These are phyloP conservation scores for Mizuhopecten yessoensis DNA, from an alignment of 1,140 invertebrate species.

Conservation along the genomic window DNA sequence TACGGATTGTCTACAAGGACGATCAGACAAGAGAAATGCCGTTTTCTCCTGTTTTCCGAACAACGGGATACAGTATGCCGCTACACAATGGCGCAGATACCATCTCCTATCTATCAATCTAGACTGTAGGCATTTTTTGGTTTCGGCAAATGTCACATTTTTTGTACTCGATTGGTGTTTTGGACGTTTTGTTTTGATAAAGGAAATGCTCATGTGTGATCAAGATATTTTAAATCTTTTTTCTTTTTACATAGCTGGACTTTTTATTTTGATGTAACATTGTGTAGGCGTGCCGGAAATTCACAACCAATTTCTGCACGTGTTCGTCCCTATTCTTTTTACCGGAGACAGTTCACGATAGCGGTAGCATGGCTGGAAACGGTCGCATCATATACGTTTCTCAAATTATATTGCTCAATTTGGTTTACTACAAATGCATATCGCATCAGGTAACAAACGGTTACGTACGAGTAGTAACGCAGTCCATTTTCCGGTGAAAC, in stretches of 20 bases:
- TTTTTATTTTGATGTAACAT: not conserved
- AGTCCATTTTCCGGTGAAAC: not conserved
- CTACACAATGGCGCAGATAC: not conserved
- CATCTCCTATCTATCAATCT: not conserved
- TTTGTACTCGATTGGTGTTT: not conserved
- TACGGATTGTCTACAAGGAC: not conserved
- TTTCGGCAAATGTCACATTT: not conserved
- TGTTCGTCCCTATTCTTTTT: not conserved
- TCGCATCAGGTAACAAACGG: not conserved
- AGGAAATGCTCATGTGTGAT: not conserved
- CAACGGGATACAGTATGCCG: not conserved
- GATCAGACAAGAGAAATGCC: not conserved
- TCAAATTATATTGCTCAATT: not conserved
- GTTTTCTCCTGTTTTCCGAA: not conserved
- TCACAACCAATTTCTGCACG: not conserved
- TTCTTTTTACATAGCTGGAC: not conserved
- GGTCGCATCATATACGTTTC: not conserved
- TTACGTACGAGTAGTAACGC: not conserved
- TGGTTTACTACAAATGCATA: conserved; percentile 16
- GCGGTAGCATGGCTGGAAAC: not conserved
- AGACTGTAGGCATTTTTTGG: not conserved
- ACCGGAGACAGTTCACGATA: not conserved
- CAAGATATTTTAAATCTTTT: not conserved
- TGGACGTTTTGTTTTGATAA: not conserved
- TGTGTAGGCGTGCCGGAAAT: not conserved